Evolutionary conservation across 2,888 invertebrate genomes (phyloP).

Genomic region (Entomobrya proxima): DNA sequence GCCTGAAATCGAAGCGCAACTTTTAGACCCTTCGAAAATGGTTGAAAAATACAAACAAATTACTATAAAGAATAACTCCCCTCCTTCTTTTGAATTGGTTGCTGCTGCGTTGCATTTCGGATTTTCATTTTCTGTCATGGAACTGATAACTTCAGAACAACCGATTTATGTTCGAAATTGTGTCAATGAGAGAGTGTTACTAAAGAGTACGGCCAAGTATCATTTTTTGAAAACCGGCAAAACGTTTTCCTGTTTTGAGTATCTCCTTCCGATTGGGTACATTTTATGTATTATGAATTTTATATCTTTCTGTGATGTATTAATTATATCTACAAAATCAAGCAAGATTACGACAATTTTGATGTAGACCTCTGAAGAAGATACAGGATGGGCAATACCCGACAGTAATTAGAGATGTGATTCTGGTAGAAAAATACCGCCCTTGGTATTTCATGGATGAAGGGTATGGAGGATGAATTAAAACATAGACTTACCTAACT

Average conservation of each 20-base stretch:
- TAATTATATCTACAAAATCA: background rate
- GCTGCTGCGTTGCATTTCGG: slow-evolving; percentile 53
- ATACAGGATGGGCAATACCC: slow-evolving; percentile 44
- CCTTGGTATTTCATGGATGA: background rate
- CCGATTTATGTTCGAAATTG: slow-evolving; percentile 22
- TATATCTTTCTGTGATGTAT: background rate
- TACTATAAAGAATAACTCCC: background rate
- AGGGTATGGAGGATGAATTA: background rate
- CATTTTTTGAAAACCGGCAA: slow-evolving; percentile 52
- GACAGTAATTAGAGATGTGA: slow-evolving; percentile 9
- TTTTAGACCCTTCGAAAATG: background rate
- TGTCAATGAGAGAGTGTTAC: background rate
- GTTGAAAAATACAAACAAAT: slow-evolving; percentile 31
- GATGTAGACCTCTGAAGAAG: slow-evolving; percentile 28
- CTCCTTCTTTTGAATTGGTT: slow-evolving; percentile 46
- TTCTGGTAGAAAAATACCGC: slow-evolving; percentile 41
- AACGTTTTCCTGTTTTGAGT: background rate
- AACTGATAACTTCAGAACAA: background rate
- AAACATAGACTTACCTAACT: background rate
- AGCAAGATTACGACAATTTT: too few relatives aligned
- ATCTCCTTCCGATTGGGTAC: slow-evolving; percentile 63
- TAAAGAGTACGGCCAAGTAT: slow-evolving; percentile 3
- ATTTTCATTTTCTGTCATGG: slow-evolving; percentile 48
- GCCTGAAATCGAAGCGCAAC: background rate
- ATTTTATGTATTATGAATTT: background rate